Conservation (phyloP, 2,113 vertebrate species). For the Alligator sinensis region DNA sequence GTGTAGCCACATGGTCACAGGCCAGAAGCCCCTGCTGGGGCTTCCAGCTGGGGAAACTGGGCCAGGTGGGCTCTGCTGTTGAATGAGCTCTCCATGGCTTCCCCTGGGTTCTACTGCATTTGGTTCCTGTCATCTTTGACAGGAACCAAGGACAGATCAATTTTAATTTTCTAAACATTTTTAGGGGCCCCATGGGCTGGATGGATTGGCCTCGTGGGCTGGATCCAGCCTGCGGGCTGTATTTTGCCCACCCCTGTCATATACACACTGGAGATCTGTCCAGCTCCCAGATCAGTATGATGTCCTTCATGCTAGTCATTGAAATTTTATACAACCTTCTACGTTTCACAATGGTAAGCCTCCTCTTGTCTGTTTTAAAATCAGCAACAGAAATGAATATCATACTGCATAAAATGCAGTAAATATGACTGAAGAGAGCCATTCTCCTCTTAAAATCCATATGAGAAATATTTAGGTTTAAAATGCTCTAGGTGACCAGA, state of each 20-base stretch:
- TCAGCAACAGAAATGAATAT: background rate
- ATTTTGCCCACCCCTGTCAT: background rate
- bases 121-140: no score
- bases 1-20: no score
- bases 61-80: no score
- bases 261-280: background rate
- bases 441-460: background rate
- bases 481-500: background rate
- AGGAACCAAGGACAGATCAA: no score
- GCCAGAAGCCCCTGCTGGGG: no score
- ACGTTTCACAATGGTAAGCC: accelerated
- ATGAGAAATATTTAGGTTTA: accelerated
- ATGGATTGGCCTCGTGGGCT: no score
- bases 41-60: no score
- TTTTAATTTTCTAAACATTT: no score
- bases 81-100: no score
- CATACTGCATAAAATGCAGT: background rate
- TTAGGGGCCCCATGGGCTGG: no score
- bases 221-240: no score
- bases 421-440: background rate
- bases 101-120: no score
- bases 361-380: background rate
- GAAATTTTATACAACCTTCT: background rate
- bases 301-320: background rate
- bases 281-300: background rate